Percentiles rank a stretch among this genome's conserved stretches.
Conservation (phyloP, 2,113 vertebrate species). For the Mesocricetus auratus region DNA sequence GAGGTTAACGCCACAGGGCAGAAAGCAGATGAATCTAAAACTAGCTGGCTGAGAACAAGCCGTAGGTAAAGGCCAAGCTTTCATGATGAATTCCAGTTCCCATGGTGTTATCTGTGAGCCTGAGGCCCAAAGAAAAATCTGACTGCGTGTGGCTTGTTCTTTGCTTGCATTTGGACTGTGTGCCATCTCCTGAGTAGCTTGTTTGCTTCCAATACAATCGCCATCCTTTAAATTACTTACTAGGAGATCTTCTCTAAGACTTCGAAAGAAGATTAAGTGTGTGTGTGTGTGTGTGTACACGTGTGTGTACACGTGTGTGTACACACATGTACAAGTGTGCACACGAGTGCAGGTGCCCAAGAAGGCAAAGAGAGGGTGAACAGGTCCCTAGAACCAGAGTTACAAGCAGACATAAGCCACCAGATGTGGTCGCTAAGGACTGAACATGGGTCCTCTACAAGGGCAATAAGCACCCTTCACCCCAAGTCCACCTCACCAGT, state of each 20-base stretch:
- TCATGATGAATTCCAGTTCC: too few species aligned
- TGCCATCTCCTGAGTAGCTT: slow-evolving; percentile 25
- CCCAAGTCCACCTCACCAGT: background rate
- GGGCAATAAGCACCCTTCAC: background rate
- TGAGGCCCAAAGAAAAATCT: too few species aligned
- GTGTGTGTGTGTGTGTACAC: background rate
- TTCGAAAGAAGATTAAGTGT: background rate
- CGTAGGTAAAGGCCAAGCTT: too few species aligned
- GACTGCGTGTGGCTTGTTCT: background rate
- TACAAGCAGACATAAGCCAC: background rate
- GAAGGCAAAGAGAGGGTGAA: background rate
- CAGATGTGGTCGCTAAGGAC: too few species aligned
- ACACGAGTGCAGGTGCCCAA: background rate
- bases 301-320: background rate
- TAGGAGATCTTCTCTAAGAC: background rate
- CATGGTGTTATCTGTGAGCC: too few species aligned
- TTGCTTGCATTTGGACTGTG: slow-evolving; percentile 9
- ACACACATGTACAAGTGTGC: background rate
- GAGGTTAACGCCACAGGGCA: too few species aligned
- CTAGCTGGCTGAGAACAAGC: too few species aligned
- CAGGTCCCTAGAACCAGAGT: background rate
- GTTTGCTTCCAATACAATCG: slow-evolving; percentile 4
- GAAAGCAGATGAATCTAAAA: too few species aligned
- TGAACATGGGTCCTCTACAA: background rate
- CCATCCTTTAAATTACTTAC: slow-evolving; percentile 7